phyloP scores from a whole-genome alignment of 2,888 invertebrate genomes.

The Mayetiola destructor region DNA sequence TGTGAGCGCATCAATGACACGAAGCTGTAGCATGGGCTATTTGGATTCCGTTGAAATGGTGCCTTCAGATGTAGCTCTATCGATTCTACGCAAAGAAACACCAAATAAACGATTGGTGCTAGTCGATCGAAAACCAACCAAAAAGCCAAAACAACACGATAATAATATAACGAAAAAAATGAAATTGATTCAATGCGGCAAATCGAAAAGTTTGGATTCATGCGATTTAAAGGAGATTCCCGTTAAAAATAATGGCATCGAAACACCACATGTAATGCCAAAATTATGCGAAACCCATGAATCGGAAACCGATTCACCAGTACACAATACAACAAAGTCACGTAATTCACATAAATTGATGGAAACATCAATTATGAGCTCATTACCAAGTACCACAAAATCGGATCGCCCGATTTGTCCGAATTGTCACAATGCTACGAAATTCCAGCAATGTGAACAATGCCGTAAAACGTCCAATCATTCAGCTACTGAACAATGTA shows the following conservation, averaged over 20 bases:
- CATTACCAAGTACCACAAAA: not conserved
- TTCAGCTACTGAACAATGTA: not conserved
- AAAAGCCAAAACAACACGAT: conserved; percentile 27
- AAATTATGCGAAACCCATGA: conserved; percentile 31
- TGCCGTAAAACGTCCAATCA: conserved; percentile 1
- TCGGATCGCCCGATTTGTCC: not conserved
- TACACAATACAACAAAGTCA: not conserved
- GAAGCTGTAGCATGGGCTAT: conserved; percentile 81
- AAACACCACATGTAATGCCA: conserved; percentile 25
- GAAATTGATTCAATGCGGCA: conserved; percentile 32
- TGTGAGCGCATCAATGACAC: conserved; percentile 53
- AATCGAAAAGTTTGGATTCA: conserved; percentile 70
- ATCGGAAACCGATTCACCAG: conserved; percentile 23
- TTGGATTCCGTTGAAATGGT: conserved; percentile 68
- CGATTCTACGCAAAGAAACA: conserved; percentile 56
- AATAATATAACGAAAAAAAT: conserved; percentile 28
- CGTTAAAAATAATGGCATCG: not conserved
- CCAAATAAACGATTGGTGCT: conserved; percentile 58
- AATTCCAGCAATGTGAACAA: conserved; percentile 4
- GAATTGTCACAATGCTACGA: not conserved
- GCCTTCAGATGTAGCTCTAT: conserved; percentile 56
- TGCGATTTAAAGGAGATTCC: conserved; percentile 48
- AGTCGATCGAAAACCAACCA: conserved; percentile 50
- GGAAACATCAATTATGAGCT: not conserved
- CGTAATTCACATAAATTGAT: not conserved